phyloP scores from a whole-genome alignment of 2,113 vertebrate species.

The Calcarius ornatus region DNA sequence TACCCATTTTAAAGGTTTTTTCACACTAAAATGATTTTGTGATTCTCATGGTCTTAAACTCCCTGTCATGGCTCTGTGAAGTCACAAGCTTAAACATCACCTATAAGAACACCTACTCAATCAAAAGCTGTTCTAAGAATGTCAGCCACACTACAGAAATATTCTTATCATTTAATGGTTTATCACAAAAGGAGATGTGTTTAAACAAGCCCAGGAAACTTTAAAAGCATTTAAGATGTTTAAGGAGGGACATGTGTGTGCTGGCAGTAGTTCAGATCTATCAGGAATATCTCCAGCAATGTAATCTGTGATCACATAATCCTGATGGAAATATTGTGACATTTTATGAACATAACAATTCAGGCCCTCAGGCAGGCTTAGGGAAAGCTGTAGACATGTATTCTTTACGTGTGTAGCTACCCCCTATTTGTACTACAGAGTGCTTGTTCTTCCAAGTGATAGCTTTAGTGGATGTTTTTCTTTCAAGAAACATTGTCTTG shows the following conservation, averaged over 20 bases:
- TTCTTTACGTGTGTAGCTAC: neutral
- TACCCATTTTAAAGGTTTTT: neutral
- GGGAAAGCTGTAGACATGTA: neutral
- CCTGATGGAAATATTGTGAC: neutral
- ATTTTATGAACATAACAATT: neutral
- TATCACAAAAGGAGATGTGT: neutral
- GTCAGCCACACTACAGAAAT: neutral
- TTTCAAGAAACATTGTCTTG: neutral
- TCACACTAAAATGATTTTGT: neutral
- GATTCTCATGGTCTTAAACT: neutral
- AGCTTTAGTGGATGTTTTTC: neutral
- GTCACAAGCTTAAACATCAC: neutral
- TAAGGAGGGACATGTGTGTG: neutral
- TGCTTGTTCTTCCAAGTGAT: neutral
- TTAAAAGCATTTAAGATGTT: neutral
- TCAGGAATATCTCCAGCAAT: neutral
- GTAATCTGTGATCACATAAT: neutral
- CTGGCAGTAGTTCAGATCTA: neutral
- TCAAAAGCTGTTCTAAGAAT: neutral
- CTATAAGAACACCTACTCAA: neutral
- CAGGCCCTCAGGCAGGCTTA: neutral
- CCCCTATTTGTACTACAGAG: neutral
- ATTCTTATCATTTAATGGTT: neutral
- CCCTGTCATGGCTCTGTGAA: fast-evolving
- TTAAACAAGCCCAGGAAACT: neutral